Conservation (phyloP, 2,888 invertebrate genomes). For the Unio delphinus region DNA sequence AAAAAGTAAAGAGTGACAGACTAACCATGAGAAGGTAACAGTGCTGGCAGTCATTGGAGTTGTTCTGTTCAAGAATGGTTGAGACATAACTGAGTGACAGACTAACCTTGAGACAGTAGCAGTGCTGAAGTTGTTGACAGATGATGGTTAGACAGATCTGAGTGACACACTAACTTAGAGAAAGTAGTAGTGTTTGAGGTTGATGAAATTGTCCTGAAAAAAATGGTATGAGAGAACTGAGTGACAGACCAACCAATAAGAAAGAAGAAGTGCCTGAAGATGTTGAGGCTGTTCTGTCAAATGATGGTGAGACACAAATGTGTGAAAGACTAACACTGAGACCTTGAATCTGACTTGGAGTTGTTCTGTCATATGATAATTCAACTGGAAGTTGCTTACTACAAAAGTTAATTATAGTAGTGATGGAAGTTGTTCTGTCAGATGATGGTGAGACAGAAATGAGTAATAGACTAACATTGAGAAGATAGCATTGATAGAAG, state of each 20-base stretch:
- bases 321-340: slow-evolving; percentile 92
- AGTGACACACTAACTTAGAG: slow-evolving; percentile 92
- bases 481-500: no score
- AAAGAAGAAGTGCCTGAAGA: slow-evolving; percentile 89
- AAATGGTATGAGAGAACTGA: slow-evolving; percentile 86
- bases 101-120: slow-evolving; percentile 68
- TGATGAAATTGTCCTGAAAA: no score
- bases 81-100: slow-evolving; percentile 94
- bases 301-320: slow-evolving; percentile 95
- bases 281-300: slow-evolving; percentile 93
- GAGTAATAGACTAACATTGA: slow-evolving; percentile 83
- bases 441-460: slow-evolving; percentile 93
- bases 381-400: no score
- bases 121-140: slow-evolving; percentile 87
- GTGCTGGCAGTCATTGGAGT: slow-evolving; percentile 77
- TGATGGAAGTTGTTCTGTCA: slow-evolving; percentile 88
- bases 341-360: slow-evolving; percentile 73
- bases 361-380: slow-evolving; percentile 91
- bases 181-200: slow-evolving; percentile 88
- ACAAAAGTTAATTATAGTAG: no score
- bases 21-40: slow-evolving; percentile 90
- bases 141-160: slow-evolving; percentile 95
- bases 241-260: slow-evolving; percentile 81
- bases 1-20: not conserved
- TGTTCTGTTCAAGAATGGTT: slow-evolving; percentile 73